Conservation (phyloP, 2,113 vertebrate species). For the Oreochromis spilurus region DNA sequence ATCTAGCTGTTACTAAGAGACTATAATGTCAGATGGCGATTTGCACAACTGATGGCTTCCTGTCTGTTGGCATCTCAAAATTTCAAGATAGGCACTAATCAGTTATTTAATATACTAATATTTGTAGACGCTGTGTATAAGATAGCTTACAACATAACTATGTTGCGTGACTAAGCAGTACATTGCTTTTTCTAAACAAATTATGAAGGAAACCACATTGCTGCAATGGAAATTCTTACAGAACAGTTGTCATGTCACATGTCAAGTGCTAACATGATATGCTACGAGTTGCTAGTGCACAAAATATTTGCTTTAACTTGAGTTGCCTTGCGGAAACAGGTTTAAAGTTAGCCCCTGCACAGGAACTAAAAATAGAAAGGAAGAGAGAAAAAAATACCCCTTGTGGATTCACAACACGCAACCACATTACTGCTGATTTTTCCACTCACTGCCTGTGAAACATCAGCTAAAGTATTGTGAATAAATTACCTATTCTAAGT, state of each 20-base stretch:
- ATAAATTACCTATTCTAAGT: not conserved
- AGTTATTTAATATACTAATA: not conserved
- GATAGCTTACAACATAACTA: not conserved
- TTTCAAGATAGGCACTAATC: not conserved
- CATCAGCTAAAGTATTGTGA: not conserved
- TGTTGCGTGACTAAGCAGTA: not conserved
- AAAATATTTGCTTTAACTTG: not conserved
- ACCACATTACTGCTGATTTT: constrained; percentile 3
- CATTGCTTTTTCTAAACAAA: not conserved
- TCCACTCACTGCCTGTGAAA: not conserved
- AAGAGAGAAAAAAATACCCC: not conserved
- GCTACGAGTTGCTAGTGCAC: not conserved
- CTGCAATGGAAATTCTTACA: not conserved
- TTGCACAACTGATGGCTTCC: not conserved
- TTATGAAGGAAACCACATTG: not conserved
- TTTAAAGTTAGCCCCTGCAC: not conserved
- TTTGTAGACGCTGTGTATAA: not conserved
- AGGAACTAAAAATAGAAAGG: not conserved
- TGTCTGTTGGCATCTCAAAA: not conserved
- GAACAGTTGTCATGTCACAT: not conserved
- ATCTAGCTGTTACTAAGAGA: not conserved
- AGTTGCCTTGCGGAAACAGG: not conserved
- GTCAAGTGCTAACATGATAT: not conserved
- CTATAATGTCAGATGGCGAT: not conserved
- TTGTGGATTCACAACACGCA: not conserved